Base-by-base conservation (phyloP, 2,888 invertebrate species). In the Parnassius apollo region DNA sequence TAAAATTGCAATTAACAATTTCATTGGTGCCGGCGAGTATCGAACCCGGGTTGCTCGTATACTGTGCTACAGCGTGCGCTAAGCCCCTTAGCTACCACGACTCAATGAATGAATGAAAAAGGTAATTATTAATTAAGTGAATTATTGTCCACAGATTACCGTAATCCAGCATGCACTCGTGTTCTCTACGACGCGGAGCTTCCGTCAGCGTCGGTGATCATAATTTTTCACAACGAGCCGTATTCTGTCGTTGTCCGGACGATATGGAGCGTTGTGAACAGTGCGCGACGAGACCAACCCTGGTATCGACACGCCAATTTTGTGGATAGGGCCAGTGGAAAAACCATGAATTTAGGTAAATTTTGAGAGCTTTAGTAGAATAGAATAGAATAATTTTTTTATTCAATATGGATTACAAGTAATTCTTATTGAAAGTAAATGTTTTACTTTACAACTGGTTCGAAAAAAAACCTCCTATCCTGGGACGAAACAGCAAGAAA, bases 191-290 rank as follows among this genome's bases (percentile, higher is more conserved):
- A 92, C 55, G 92, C 93, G 4, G 93, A 93, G 62, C 86, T 98
- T 59, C 94, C 94, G 1, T 94, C 94, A 0, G 95, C 96, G 2
- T 96, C 96, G 66, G 94, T 97, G n/a, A 93, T 97, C 66, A 93
- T 97, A 49, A 96, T 98, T 68, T 98, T 97, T 91, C 96, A 95
- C 81, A 97, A 98, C 82, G 98, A 98, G 84, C 96, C 97, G 0
- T 97, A 96, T 92, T 96, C 97, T 55, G 95, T 97, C 49, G 91
- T 98, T 51, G 77, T 97, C 49, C 86, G 98, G 64, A 98, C 98
- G 0, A 93, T 97, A n/a, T 96, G 97, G 93, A 97, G 96, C 79
- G 97, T 98, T n/a, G 88, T 98, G 59, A 95, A 96, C 95, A 85
- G 95, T 94, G 74, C 96, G 94, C 46, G 86, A 1, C 67, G 91